Evolutionary conservation across 2,113 vertebrate species (phyloP), one percentile per base, ranked within the genome.

Genomic region (Daubentonia madagascariensis): DNA sequence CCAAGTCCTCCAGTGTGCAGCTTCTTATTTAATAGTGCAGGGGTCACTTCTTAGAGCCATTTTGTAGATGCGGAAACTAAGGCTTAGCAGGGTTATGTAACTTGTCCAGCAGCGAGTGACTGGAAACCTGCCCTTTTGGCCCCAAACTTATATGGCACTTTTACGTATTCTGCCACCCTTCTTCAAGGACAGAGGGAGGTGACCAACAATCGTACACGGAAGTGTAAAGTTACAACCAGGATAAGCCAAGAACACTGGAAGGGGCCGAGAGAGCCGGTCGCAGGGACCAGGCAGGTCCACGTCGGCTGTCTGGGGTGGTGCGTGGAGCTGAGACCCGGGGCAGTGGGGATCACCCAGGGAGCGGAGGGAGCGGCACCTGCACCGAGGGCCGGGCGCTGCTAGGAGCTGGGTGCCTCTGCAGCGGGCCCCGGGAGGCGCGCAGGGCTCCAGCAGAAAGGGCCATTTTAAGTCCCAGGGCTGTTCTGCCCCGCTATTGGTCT

Each of bases 401-500:
- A 63, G 25, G 11, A 13, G 20, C 10, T 63, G 61, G 61, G 25
- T 5, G 6, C 32, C 57, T 23, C 57, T 20, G 67, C n/a, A 17
- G 52, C 17, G 52, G 52, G 14, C 52, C 52, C 14, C 2, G 50
- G 50, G 52, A 16, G 11, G 52, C 14, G 17, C 17, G 52, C 13
- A 52, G 52, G 4, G 45, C 59, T 61, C 32, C 37, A 18, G 16
- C 32, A n/a, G 67, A 18, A 80, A 91, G 57, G 8, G n/a, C n/a
- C n/a, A n/a, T 48, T 68, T 52, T 57, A 80, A 63, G 85, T 78
- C 13, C 78, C 75, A 23, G 0, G 11, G 50, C 59, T 57, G 18
- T 43, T n/a, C 12, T 0, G 3, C 40, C 63, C 12, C 37, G 0
- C 37, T 14, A n/a, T 59, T 3, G 6, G 16, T 3, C 18, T n/a